Evolutionary conservation across 1,140 invertebrate species (phyloP).

Genomic region (Drosophila triauraria): DNA sequence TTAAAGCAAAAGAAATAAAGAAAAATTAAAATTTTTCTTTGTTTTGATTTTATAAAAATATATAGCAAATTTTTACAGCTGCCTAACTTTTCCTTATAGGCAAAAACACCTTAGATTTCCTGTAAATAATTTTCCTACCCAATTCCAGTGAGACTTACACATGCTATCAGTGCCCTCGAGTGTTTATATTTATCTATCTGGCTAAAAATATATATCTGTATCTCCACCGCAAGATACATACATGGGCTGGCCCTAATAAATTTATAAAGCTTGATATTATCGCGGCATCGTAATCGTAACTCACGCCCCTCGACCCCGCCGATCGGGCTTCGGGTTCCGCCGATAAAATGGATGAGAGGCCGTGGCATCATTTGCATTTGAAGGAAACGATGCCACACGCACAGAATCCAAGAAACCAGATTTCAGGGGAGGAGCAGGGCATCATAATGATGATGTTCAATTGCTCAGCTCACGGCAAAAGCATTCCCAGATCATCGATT

Average conservation of each 20-base stretch:
- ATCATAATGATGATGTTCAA: slow-evolving; percentile 43
- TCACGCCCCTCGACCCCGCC: slow-evolving; percentile 11
- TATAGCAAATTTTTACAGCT: too few relatives aligned
- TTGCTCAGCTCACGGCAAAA: slow-evolving; percentile 22
- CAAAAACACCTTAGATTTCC: too few relatives aligned
- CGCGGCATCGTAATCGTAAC: slow-evolving; percentile 33
- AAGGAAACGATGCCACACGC: slow-evolving; percentile 49
- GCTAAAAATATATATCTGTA: slow-evolving; percentile 67
- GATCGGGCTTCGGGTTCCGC: slow-evolving; percentile 13
- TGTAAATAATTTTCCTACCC: background rate
- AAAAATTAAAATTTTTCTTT: too few relatives aligned
- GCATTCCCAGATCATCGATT: slow-evolving; percentile 33
- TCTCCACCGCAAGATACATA: background rate
- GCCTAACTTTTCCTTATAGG: too few relatives aligned
- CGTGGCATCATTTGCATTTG: slow-evolving; percentile 55
- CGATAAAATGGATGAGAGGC: slow-evolving; percentile 20
- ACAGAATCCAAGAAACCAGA: background rate
- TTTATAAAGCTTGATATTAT: slow-evolving; percentile 58
- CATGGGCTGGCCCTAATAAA: slow-evolving; percentile 51
- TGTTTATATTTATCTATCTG: slow-evolving; percentile 31
- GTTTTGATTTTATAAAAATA: too few relatives aligned
- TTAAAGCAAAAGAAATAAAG: background rate
- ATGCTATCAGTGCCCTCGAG: slow-evolving; percentile 4
- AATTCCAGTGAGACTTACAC: background rate
- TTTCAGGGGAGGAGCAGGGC: background rate